Percentiles rank a stretch among this genome's conserved stretches.
Conservation (phyloP, 2,888 invertebrate species). For the Perdita meconis region DNA sequence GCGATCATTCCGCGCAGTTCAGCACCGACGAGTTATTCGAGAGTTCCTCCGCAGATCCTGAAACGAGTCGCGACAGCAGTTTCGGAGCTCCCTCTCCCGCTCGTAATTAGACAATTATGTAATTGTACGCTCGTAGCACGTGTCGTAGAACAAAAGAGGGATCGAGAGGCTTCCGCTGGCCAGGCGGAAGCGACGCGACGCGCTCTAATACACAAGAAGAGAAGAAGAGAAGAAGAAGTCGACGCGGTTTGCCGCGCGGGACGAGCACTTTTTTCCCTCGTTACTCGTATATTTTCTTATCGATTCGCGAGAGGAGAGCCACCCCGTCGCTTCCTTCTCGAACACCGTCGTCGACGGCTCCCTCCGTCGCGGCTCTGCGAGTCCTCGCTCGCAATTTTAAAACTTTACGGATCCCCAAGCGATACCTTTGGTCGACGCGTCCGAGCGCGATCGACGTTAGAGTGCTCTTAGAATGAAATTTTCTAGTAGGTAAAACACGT, state of each 20-base stretch:
- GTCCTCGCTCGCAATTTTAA: neutral
- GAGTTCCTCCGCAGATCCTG: constrained; percentile 1
- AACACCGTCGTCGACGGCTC: neutral
- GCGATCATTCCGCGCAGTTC: neutral
- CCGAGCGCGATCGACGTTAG: neutral
- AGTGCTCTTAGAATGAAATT: neutral
- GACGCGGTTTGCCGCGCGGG: too few species aligned
- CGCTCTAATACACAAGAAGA: constrained; percentile 6
- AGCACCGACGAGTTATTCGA: neutral
- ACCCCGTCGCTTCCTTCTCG: constrained; percentile 8
- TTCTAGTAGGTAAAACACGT: neutral
- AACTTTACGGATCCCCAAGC: neutral
- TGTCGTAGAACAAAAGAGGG: constrained; percentile 31
- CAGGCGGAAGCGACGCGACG: neutral
- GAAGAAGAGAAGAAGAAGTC: constrained; percentile 10
- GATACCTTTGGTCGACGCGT: neutral
- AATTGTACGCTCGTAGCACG: constrained; percentile 28
- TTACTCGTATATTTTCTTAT: constrained; percentile 53
- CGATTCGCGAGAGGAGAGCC: constrained; percentile 8
- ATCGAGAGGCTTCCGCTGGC: constrained; percentile 22
- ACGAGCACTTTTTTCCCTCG: constrained; percentile 5
- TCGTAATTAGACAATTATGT: constrained; percentile 34
- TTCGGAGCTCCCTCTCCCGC: constrained; percentile 1
- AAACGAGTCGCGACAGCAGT: neutral
- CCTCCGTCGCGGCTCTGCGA: neutral